Evolutionary conservation across 2,888 invertebrate genomes (phyloP), one percentile per base, ranked within the genome.

Genomic region (Epinotia bilunana): DNA sequence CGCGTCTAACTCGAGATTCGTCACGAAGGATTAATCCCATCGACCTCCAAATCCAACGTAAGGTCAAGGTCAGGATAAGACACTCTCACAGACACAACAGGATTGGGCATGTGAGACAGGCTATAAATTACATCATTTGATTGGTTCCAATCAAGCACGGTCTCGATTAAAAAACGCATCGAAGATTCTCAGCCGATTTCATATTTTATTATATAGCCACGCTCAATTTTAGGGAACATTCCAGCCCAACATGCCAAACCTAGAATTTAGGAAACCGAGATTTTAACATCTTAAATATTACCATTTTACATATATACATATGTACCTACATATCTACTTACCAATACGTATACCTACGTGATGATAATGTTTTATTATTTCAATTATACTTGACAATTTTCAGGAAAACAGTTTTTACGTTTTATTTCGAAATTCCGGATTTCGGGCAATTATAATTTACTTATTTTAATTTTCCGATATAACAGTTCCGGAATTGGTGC

Each of bases 91-190:
- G 80, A 80, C 79, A 78, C 83, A 77, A 80, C 82, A 86, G 84
- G 86, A 84, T 82, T 84, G 80, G 81, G 83, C 81, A 82, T 82
- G 75, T 72, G 86, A 86, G 85, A 84, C 84, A 79, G 86, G 82
- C 84, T 86, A 88, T 93, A 92, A 92, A 93, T 89, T 87, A 91
- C 84, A 86, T 87, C 86, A 89, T 91, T 89, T 90, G 89, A 93
- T 93, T 90, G 90, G 91, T 91, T 91, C 92, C 91, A 92, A 92
- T 91, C 90, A 91, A 87, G 83, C 81, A 86, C 84, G 86, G 86
- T 86, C 82, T 86, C 89, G 87, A 90, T 91, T 90, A 89, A 90
- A 91, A 80, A 88, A 87, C 84, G 82, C 83, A 86, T 85, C 84
- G 81, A 80, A 76, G 61, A 73, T 80, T 80, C 82, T 80, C 78